These are phyloP conservation scores for Meteorus sp. DNA, from an alignment of 1,140 invertebrate species.

Conservation along the genomic window DNA sequence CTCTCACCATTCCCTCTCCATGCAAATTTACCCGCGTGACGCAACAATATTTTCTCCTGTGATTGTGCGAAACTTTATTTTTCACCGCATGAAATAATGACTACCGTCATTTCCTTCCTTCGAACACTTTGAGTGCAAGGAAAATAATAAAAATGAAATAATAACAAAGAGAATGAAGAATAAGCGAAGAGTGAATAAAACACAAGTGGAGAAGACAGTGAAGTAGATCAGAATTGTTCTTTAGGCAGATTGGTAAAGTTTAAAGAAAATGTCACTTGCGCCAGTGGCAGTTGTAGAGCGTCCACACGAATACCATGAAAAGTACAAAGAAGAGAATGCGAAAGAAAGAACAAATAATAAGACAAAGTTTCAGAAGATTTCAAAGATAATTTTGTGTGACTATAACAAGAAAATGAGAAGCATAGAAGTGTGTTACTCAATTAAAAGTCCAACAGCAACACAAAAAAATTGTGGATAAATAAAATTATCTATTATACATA, in stretches of 20 bases:
- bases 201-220: conserved; percentile 12
- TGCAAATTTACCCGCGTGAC: conserved; percentile 17
- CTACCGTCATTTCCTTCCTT: background rate
- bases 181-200: conserved; percentile 24
- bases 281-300: background rate
- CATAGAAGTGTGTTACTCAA: too few relatives aligned
- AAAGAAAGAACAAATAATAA: too few relatives aligned
- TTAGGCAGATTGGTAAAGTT: conserved; percentile 38
- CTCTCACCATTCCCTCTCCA: background rate
- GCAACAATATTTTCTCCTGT: conserved; percentile 3
- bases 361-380: background rate
- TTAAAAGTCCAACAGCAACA: too few relatives aligned
- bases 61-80: conserved; percentile 22
- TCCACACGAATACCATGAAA: conserved; percentile 6
- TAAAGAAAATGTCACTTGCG: conserved; percentile 36
- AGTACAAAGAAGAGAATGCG: conserved; percentile 1
- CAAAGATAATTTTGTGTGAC: too few relatives aligned
- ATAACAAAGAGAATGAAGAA: background rate
- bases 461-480: too few relatives aligned
- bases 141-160: background rate
- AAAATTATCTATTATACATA: too few relatives aligned
- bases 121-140: background rate
- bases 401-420: background rate
- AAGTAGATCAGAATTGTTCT: background rate
- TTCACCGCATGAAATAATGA: conserved; percentile 20